Percentiles rank a stretch among this genome's conserved stretches.
phyloP scores from a whole-genome alignment of 2,888 invertebrate genomes.

The Hypena proboscidalis region DNA sequence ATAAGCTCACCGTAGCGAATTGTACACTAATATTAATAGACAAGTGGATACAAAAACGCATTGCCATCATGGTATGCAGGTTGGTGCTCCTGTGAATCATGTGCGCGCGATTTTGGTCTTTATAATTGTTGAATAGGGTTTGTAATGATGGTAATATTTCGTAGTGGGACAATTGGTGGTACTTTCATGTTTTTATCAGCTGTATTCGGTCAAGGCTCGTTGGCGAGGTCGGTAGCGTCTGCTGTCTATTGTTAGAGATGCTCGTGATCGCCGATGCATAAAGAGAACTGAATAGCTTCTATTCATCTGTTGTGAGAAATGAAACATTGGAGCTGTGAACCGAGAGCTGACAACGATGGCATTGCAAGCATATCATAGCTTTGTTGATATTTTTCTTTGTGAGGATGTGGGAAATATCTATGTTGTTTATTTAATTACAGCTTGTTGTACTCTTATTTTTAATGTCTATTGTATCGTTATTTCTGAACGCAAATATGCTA shows the following conservation, averaged over 20 bases:
- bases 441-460: too few relatives aligned
- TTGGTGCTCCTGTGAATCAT: slow-evolving; percentile 25
- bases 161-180: slow-evolving; percentile 36
- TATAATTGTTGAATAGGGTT: slow-evolving; percentile 21
- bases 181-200: slow-evolving; percentile 45
- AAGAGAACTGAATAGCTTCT: slow-evolving; percentile 52
- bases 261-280: slow-evolving; percentile 57
- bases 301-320: slow-evolving; percentile 41
- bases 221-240: slow-evolving; percentile 53
- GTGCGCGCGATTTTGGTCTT: slow-evolving; percentile 22
- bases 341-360: slow-evolving; percentile 11
- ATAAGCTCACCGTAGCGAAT: slow-evolving; percentile 34
- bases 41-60: slow-evolving; percentile 29
- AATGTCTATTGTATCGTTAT: too few relatives aligned
- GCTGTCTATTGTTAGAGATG: slow-evolving; percentile 55
- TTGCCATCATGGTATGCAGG: slow-evolving; percentile 8
- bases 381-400: slow-evolving; percentile 2
- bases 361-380: slow-evolving; percentile 7
- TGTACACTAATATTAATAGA: slow-evolving; percentile 26
- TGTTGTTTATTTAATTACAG: too few relatives aligned
- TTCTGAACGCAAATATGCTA: too few relatives aligned
- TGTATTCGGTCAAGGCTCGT: slow-evolving; percentile 59
- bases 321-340: slow-evolving; percentile 22
- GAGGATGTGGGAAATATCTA: too few relatives aligned
- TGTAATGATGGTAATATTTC: slow-evolving; percentile 24